Conservation (phyloP, 2,888 invertebrate genomes). For the Microctonus brassicae region DNA sequence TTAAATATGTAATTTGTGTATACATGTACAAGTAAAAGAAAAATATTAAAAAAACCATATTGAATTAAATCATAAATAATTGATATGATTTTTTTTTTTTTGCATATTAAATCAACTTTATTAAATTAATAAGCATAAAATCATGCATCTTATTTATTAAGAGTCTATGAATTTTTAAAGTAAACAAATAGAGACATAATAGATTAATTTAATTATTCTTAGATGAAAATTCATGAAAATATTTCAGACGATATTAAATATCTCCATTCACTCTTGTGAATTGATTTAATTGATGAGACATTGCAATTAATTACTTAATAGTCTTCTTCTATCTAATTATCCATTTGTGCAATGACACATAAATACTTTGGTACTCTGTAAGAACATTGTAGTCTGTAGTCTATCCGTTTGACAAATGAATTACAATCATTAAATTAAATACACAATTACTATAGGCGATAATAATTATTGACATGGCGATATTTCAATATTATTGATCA, state of each 20-base stretch:
- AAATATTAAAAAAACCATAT: background rate
- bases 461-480: background rate
- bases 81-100: background rate
- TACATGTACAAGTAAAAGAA: constrained; percentile 23
- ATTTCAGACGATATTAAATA: background rate
- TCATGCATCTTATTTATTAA: background rate
- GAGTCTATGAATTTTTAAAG: background rate
- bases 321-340: background rate
- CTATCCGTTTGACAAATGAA: background rate
- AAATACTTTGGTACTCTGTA: background rate
- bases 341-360: background rate
- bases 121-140: background rate
- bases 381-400: background rate
- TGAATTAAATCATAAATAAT: constrained; percentile 11
- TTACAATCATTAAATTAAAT: background rate
- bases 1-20: constrained; percentile 16
- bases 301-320: background rate
- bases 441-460: background rate
- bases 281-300: background rate
- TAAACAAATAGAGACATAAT: background rate
- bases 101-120: background rate
- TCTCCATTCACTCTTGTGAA: background rate
- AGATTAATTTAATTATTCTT: background rate
- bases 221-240: background rate
- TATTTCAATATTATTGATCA: background rate